Evolutionary conservation across 2,113 vertebrate genomes (phyloP), one percentile per base, ranked within the genome.

Genomic region (Gasterosteus nipponicus): DNA sequence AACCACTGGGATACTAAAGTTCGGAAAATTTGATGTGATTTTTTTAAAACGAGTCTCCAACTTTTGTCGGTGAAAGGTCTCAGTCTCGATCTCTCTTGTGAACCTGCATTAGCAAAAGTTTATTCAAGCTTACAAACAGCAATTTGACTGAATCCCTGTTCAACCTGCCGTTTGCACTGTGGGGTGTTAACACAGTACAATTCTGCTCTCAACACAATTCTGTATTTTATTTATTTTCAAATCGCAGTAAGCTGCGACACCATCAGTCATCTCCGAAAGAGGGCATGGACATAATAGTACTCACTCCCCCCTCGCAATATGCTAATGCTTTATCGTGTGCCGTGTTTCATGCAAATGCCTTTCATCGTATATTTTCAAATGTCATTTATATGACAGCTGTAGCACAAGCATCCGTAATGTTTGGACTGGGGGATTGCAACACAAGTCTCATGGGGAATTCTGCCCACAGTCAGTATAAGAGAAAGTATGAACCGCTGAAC

Each of bases 321-420:
- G 78, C 80, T 80, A 87, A 90, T 88, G 18, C 53, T 31, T 73
- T 29, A 65, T 62, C 62, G 72, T 0, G 22, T 22, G 54, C 65
- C 26, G 22, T 69, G 74, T 85, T 87, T 84, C 78, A 91, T 87
- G 82, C 77, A 86, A 89, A 86, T 87, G 53, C 42, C 61, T 87
- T 81, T 86, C 75, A 62, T 83, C 42, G 26, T 66, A 77, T 82
- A 75, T 89, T 87, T 83, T 80, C 53, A 80, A 82, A 88, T 88
- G 83, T 78, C 82, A 87, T 83, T 85, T 61, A 83, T 80, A 53
- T 79, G 84, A 89, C 87, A 88, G 81, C 84, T 88, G 53, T 73
- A 80, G 77, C 77, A 83, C 66, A 79, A 66, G 75, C 84, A 81
- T 85, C 69, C 74, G 77, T 86, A 84, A 89, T 87, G 80, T 82